Evolutionary conservation across 2,888 invertebrate genomes (phyloP), one percentile per base, ranked within the genome.

Genomic region (Hyles lineata): DNA sequence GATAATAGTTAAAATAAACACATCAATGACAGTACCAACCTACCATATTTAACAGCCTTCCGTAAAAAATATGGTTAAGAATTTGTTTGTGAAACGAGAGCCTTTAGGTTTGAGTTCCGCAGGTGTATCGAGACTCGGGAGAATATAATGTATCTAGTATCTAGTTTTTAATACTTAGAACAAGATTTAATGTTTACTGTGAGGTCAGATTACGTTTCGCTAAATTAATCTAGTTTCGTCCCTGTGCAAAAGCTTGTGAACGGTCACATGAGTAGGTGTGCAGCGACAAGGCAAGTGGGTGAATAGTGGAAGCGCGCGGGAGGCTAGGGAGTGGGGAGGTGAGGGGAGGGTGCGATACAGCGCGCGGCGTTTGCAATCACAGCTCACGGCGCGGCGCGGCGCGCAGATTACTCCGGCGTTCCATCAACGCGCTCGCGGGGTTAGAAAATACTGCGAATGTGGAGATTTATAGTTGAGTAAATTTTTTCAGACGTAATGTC

Each of bases 341-440:
- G 62, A 6, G 63, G 35, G 63, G 21, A 15, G 21, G 35, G 63
- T 3, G 63, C 15, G 55, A 55, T 25, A 60, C 25, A 60, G 5
- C 35, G 43, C 43, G 43, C 43, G 55, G 35, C 43, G 63, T 43
- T 43, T 35, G 63, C 43, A 63, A 63, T 63, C 63, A 43, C 63
- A 3, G 63, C 63, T 35, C 63, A 21, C 43, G 43, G 43, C 35
- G 32, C 21, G 62, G 8, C 43, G n/a, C 43, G 43, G 43, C 35
- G 32, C 21, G 62, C 63, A 63, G 63, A 63, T 63, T 63, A 63
- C 63, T 63, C 35, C 43, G 35, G 15, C 35, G 63, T 63, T 63
- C 63, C 63, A 63, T 63, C 63, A 63, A 43, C 60, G n/a, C n/a
- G 25, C 58, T 29, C 63, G 63, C 43, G 63, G 63, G 43, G 63